Conservation (phyloP, 1,140 invertebrate species). For the Habropoda laboriosa region DNA sequence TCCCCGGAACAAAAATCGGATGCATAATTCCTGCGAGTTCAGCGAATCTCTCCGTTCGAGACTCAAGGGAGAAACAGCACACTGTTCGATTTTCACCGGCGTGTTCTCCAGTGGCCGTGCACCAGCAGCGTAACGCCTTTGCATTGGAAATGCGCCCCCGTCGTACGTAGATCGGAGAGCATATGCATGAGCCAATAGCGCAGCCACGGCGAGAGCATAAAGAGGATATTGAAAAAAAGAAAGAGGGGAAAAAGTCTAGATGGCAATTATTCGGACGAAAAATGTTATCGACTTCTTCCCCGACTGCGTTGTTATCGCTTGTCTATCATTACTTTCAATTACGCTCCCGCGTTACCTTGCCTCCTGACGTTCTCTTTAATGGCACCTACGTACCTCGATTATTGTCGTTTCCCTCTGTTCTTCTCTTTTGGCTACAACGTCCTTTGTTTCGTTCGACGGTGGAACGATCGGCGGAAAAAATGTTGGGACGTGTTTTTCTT, state of each 20-base stretch:
- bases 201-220: background rate
- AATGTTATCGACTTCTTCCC: background rate
- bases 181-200: background rate
- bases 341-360: background rate
- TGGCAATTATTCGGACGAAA: background rate
- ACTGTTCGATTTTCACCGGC: conserved; percentile 16
- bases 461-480: too few species aligned
- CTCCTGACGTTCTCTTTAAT: too few species aligned
- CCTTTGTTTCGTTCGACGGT: background rate
- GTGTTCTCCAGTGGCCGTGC: background rate
- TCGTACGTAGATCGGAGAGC: background rate
- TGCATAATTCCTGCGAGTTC: conserved; percentile 24
- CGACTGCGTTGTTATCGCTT: background rate
- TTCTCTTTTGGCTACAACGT: too few species aligned
- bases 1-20: background rate
- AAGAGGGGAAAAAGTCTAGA: background rate
- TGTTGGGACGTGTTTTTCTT: too few species aligned
- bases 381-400: background rate
- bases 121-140: background rate
- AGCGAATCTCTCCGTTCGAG: conserved; percentile 7
- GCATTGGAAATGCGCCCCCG: conserved; percentile 11
- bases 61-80: too few species aligned
- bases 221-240: background rate
- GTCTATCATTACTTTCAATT: background rate
- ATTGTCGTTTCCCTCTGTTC: background rate